These are phyloP conservation scores for Tragelaphus scriptus DNA, from an alignment of 2,113 vertebrate species.

Conservation along the genomic window DNA sequence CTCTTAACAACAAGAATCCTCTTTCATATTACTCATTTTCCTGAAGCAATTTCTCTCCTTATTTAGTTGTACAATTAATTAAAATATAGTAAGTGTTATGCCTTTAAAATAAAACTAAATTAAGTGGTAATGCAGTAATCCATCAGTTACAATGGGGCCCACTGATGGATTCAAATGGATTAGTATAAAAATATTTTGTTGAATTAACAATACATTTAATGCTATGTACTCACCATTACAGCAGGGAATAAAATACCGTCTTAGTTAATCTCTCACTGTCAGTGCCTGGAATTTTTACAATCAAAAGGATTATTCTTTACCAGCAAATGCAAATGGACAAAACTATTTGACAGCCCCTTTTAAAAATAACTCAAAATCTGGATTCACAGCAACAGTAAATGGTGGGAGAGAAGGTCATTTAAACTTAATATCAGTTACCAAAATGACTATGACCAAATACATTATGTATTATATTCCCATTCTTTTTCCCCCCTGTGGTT, in stretches of 20 bases:
- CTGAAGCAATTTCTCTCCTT: conserved; percentile 74
- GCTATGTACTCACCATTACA: conserved; percentile 74
- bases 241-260: conserved; percentile 79
- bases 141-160: conserved; percentile 75
- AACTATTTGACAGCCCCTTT: neutral
- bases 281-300: conserved; percentile 57
- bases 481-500: neutral
- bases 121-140: conserved; percentile 82
- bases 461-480: neutral
- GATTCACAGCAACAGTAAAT: neutral
- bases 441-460: neutral
- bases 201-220: conserved; percentile 83
- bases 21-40: conserved; percentile 61
- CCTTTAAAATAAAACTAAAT: conserved; percentile 84
- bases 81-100: conserved; percentile 75
- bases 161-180: conserved; percentile 79
- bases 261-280: conserved; percentile 77
- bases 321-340: neutral
- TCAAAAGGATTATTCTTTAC: conserved; percentile 71
- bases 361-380: conserved; percentile 32
- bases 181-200: conserved; percentile 78
- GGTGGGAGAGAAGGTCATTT: neutral
- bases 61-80: conserved; percentile 80
- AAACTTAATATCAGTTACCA: neutral
- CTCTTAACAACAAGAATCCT: conserved; percentile 62